phyloP scores from a whole-genome alignment of 2,797 vertebrate species.

The Clarias platycephalus region DNA sequence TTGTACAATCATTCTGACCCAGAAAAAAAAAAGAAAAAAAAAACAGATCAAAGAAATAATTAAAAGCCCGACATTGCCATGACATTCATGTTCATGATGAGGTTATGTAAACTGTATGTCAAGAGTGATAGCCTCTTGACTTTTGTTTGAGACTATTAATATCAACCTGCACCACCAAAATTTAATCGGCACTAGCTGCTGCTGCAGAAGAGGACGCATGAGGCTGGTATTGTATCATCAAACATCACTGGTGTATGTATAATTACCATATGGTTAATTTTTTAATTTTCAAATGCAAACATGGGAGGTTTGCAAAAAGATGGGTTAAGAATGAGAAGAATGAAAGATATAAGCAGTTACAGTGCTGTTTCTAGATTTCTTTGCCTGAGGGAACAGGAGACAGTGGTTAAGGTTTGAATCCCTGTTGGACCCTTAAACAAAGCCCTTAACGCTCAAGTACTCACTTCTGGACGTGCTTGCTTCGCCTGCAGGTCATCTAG shows the following conservation, averaged over 20 bases:
- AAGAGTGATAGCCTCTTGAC: not conserved
- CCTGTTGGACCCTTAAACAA: not conserved
- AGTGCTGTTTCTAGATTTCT: constrained; percentile 8
- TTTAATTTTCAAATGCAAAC: constrained; percentile 53
- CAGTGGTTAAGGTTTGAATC: not conserved
- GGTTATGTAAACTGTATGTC: not conserved
- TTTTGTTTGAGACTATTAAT: not conserved
- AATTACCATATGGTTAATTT: not conserved
- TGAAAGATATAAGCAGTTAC: constrained; percentile 23
- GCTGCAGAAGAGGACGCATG: not conserved
- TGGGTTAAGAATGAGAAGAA: constrained; percentile 44
- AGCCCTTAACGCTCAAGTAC: not conserved
- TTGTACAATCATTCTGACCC: too few species aligned
- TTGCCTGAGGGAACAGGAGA: not conserved
- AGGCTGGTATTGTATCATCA: not conserved
- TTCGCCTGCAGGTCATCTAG: not conserved
- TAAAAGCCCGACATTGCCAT: too few species aligned
- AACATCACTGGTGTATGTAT: not conserved
- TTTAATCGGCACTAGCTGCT: not conserved
- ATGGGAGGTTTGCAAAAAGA: constrained; percentile 42
- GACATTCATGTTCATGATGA: too few species aligned
- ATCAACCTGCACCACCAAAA: not conserved
- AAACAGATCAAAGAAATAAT: too few species aligned
- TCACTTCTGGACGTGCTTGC: not conserved
- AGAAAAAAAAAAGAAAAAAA: too few species aligned